Base-by-base conservation (phyloP, 2,797 vertebrate genomes). In the Anisognathus igniventris region DNA sequence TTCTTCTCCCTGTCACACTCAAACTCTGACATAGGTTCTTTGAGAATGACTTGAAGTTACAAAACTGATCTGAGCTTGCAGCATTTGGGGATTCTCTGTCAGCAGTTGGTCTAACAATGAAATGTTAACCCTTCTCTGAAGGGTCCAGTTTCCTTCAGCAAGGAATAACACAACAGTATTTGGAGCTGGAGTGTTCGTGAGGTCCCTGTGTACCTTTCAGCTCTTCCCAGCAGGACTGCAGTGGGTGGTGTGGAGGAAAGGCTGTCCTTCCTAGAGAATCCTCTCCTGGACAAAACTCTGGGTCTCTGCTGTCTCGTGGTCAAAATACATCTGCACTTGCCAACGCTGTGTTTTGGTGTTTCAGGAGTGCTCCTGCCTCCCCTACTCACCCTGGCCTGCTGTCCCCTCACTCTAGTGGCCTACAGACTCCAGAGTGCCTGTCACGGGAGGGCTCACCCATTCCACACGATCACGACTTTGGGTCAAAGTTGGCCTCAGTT, bases 371-470 rank as follows among this genome's bases (percentile, higher is more conserved):
- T 53, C 99, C 99, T 12, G 99, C 99, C 11, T 99, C 99, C 18
- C 99, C 99, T 24, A 99, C 99, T 77, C 99, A 99, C 95, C 99
- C 99, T 44, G 99, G 99, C 90, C 98, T 99, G 70, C 98, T 99
- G 93, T 99, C 99, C 75, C 99, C 99, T 33, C 98, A 98, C 73
- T 99, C 99, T 86, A 99, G 99, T 42, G 99, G 99, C 93, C 98
- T 99, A 85, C 99, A 99, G 98, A 99, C 99, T 61, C 99, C 99
- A 16, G 99, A 99, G 96, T 99, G 99, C 98, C 97, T 99, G 92
- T 99, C 99, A 57, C 98, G 99, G 88, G 99, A 99, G 96, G 99
- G 99, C 89, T 99, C 99, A 15, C 99, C 99, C 40, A 97, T 99
- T 97, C 98, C 99, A 40, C 99, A 99, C 0, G 99, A 99, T 93